phyloP scores from a whole-genome alignment of 2,113 vertebrate species.

The Melanerpes formicivorus region DNA sequence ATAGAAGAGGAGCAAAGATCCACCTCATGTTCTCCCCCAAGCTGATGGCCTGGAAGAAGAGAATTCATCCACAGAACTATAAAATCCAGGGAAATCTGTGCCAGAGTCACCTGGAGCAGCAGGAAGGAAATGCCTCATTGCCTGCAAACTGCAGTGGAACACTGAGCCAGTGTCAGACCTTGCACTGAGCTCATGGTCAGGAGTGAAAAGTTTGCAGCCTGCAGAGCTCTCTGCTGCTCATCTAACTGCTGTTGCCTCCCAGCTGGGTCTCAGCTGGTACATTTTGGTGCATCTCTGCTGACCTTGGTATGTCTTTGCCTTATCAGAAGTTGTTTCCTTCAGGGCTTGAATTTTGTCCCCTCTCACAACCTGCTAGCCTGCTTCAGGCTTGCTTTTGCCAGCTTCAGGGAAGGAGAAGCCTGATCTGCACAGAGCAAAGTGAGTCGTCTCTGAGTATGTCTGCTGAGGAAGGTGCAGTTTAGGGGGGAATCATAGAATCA shows the following conservation, averaged over 20 bases:
- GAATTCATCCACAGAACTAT: accelerated
- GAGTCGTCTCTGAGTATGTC: not conserved
- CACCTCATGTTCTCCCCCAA: not conserved
- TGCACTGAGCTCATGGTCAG: not conserved
- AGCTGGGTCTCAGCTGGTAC: not conserved
- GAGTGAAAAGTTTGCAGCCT: accelerated
- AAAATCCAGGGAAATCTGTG: not conserved
- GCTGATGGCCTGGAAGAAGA: not conserved
- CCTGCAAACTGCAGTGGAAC: accelerated
- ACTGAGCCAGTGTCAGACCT: not conserved
- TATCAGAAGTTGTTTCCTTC: not conserved
- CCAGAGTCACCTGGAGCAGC: not conserved
- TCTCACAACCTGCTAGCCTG: not conserved
- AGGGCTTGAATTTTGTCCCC: not conserved
- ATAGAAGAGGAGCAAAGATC: not conserved
- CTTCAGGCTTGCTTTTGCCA: not conserved
- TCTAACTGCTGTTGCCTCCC: not conserved
- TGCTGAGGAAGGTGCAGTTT: not conserved
- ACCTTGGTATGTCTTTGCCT: not conserved
- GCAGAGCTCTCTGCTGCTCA: not conserved
- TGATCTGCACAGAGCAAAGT: accelerated
- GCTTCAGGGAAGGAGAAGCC: not conserved
- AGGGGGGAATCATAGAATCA: too few species aligned
- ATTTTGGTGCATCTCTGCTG: not conserved
- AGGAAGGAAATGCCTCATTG: not conserved